Evolutionary conservation across 2,888 invertebrate species (phyloP), one percentile per base, ranked within the genome.

Genomic region (Pristionchus exspectatus): DNA sequence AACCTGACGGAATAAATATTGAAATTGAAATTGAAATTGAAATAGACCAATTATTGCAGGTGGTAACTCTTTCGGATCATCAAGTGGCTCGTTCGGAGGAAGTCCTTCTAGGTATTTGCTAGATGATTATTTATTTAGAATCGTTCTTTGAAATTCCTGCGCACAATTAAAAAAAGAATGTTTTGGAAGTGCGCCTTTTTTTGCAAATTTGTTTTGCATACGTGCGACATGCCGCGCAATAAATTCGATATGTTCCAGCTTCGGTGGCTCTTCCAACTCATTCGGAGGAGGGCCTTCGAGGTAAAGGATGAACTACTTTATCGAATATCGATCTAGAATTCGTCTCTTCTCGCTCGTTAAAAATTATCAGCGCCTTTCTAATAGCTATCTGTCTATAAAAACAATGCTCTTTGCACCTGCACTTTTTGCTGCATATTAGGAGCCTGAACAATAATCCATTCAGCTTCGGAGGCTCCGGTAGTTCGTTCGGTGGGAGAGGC

Each of bases 231-330:
- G 38, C 38, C 38, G 2, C 38, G 5, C 38, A 50, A 50, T 50
- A 12, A 50, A 50, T 12, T 9, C 12, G 1, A 10, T 50, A 50
- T 50, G n/a, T 66, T 66, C 27, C 66, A 66, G 66, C 30, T 77
- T 77, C 44, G 77, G 77, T 24, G 77, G 77, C 14, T 72, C 72
- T 1, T 72, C 72, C 24, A 77, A 77, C 33, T 77, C 77, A 9
- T 77, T 77, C 77, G 77, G 77, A 44, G 77, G 72, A 5, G 24
- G 63, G 5, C 24, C 63, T 4, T 66, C 66, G 7, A 66, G 66
- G 66, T 66, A 12, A 24, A 9, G 1, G 18, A 16, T 21, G 56
- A 5, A 18, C 9, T 56, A 56, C 5, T 56, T 5, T 21, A 16
- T 21, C 4, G 21, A 56, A 56, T 38, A 38, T 38, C 5, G n/a